These are phyloP conservation scores for Takifugu rubripes DNA, from an alignment of 2,797 vertebrate genomes.

Conservation along the genomic window DNA sequence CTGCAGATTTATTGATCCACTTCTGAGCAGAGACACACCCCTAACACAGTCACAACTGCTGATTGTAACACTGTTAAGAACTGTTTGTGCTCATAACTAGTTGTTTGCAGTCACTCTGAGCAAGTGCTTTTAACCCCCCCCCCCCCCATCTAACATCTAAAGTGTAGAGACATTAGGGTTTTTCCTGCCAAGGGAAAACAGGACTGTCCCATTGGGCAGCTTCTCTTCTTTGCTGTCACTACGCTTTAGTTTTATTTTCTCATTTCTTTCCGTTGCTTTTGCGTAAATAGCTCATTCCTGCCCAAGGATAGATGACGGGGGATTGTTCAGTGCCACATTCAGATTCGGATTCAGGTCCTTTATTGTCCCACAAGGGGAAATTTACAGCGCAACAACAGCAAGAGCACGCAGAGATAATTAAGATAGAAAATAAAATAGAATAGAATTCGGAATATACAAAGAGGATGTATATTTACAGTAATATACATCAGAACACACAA, in stretches of 20 bases:
- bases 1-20: conserved; percentile 68
- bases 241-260: conserved; percentile 16
- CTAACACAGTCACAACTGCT: conserved; percentile 47
- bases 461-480: too few relatives aligned
- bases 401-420: too few relatives aligned
- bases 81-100: conserved; percentile 15
- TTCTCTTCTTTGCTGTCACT: background rate
- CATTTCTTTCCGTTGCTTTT: conserved; percentile 11
- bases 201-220: background rate
- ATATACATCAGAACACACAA: too few relatives aligned
- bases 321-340: conserved; percentile 1
- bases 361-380: too few relatives aligned
- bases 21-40: conserved; percentile 39
- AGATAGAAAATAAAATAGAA: too few relatives aligned
- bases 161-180: background rate
- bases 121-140: too few relatives aligned
- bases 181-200: background rate
- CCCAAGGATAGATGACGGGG: conserved; percentile 26
- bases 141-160: too few relatives aligned
- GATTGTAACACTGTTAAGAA: conserved; percentile 59
- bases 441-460: too few relatives aligned
- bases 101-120: conserved; percentile 1
- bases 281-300: conserved; percentile 26
- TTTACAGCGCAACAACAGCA: too few relatives aligned
- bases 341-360: too few relatives aligned